Evolutionary conservation across 92 coral and sea anemone genomes (phyloP), one percentile per base, ranked within the genome.

Genomic region (Parazoanthus darwini): DNA sequence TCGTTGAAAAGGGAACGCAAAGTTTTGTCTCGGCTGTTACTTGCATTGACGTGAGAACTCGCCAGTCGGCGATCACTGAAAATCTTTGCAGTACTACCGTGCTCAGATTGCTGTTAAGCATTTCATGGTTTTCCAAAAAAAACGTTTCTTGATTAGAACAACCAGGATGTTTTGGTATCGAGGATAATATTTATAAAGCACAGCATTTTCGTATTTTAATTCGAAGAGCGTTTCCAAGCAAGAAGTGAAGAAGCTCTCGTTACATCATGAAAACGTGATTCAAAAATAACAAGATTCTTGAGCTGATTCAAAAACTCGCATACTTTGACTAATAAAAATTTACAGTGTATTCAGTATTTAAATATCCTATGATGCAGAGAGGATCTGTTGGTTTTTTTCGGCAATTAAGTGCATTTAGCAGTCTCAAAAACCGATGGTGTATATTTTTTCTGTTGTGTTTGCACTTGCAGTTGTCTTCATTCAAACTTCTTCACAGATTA

Each of bases 381-480:
- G 29, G 5, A 33, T 74, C 43, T 33, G 44, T 54, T 6, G 36
- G 8, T 35, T 29, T 58, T 8, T 80, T 25, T 13, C 9, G 59
- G 46, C 39, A 23, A 18, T 80, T 56, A 9, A 33, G 3, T 56
- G 22, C 10, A 58, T 35, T 15, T 15, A 54, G 37, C 25, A 15
- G 39, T 68, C 50, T 54, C 2, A 65, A 80, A 54, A 80, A 51
- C 15, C 29, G 43, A 33, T 79, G 42, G 10, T 54, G n/a, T 80
- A 18, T 29, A 3, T 79, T 79, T 54, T 54, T 23, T 23, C 6
- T 20, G 72, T 33, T 68, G 72, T 33, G 26, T 63, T 18, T 63
- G 25, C 25, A 58, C 51, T 50, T 80, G 58, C 71, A 80, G 59
- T 48, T 46, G 68, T 51, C 36, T 80, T 68, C 84, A 80, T 80